Evolutionary conservation across 2,888 invertebrate genomes (phyloP), one percentile per base, ranked within the genome.

Genomic region (Nomada ruficornis): DNA sequence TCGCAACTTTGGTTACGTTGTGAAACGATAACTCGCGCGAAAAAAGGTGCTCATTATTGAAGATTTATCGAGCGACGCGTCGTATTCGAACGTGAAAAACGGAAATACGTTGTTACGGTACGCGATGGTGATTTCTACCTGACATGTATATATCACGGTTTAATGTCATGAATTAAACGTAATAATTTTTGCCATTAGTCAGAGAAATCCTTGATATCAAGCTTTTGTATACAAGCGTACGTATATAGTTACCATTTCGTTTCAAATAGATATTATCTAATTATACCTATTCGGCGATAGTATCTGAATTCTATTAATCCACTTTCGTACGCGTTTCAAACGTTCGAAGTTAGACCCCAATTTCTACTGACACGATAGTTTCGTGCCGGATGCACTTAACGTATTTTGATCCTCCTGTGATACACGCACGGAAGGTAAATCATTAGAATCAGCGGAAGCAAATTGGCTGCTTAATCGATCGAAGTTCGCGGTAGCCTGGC

Each of bases 381-480:
- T 13, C 59, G 80, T 76, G 80, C 80, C 47, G 42, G 64, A 50
- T 63, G 63, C 54, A 63, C 47, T 80, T 63, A 44, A 36, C 5
- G 26, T 59, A 57, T 63, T 57, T 54, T 67, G 70, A 82, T 67
- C 57, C 42, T 36, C 20, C 55, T n/a, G 57, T 55, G 74, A 70
- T 63, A 57, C 65, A 57, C 42, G 2, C 60, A 15, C 60, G 74
- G 44, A 57, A 69, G 74, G 55, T 44, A 65, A 64, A 74, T 52
- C 57, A 71, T 68, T 54, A 63, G 67, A 70, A 55, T 50, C 26
- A 67, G 69, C 69, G 67, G 77, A 71, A 81, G 81, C 77, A 63
- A 81, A 81, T 81, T 77, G 81, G 73, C 55, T 74, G 77, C 52
- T 77, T 82, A 68, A 83, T 83, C 77, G 82, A 82, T 83, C 70